phyloP scores from a whole-genome alignment of 2,888 invertebrate species.

The Scaeva pyrastri region DNA sequence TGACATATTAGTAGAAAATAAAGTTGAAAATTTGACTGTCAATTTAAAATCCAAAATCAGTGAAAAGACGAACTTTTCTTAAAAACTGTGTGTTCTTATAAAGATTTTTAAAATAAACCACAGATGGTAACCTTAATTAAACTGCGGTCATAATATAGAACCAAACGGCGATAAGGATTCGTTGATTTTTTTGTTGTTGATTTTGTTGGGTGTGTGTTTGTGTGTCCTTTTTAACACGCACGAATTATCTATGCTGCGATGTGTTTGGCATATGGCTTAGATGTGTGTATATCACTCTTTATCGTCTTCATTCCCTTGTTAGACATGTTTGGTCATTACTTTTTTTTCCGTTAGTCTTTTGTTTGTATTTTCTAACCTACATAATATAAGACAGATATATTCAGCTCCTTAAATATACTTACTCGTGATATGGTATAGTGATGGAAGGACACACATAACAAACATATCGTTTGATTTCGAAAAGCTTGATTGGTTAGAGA shows the following conservation, averaged over 20 bases:
- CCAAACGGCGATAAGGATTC: constrained; percentile 47
- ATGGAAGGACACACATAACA: background rate
- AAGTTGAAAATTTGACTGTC: no score
- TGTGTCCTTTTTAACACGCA: constrained; percentile 31
- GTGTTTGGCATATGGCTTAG: background rate
- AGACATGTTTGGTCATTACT: constrained; percentile 46
- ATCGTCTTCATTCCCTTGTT: constrained; percentile 69
- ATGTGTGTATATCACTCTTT: constrained; percentile 39
- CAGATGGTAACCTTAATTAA: constrained; percentile 12
- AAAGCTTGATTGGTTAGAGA: constrained; percentile 40
- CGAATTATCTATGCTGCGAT: background rate
- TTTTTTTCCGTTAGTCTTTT: background rate
- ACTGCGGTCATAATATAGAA: constrained; percentile 13
- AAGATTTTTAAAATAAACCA: background rate
- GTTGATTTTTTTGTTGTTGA: constrained; percentile 10
- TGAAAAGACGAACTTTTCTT: no score
- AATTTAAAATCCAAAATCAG: no score
- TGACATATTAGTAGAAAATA: no score
- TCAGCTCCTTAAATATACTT: constrained; percentile 15
- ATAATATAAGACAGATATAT: constrained; percentile 13
- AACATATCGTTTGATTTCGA: constrained; percentile 35
- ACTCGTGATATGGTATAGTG: background rate
- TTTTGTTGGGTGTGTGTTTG: background rate
- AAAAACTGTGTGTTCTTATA: no score
- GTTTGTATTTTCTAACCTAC: background rate